phyloP scores from a whole-genome alignment of 2,113 vertebrate genomes.

The Rhinopomastus cyanomelas region DNA sequence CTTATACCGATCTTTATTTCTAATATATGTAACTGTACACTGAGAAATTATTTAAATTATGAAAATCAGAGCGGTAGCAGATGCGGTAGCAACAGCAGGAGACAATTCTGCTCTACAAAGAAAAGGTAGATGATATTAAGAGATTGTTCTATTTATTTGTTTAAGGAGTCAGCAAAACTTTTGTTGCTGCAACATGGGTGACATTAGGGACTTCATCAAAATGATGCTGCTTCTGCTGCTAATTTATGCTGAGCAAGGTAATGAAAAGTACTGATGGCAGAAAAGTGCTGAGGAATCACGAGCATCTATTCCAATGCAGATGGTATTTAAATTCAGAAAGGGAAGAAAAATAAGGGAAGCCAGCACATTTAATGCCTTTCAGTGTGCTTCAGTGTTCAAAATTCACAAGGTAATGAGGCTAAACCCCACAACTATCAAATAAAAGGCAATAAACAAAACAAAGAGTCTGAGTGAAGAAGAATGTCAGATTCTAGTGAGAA shows the following conservation, averaged over 20 bases:
- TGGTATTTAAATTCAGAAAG: constrained; percentile 25
- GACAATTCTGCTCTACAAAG: not conserved
- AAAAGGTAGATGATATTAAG: not conserved
- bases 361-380: not conserved
- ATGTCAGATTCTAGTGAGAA: not conserved
- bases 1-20: not conserved
- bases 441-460: not conserved
- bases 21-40: not conserved
- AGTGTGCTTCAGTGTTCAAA: not conserved
- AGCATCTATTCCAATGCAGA: constrained; percentile 13
- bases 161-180: constrained; percentile 16
- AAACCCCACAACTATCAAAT: not conserved
- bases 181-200: not conserved
- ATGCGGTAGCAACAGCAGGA: not conserved
- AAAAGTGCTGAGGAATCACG: constrained; percentile 36
- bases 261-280: not conserved
- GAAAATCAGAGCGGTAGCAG: not conserved
- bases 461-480: not conserved
- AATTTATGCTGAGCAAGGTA: constrained; percentile 48
- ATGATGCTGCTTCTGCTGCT: constrained; percentile 15
- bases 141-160: not conserved
- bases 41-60: not conserved
- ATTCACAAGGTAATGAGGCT: not conserved
- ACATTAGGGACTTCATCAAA: constrained; percentile 28
- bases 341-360: not conserved